Evolutionary conservation across 2,888 invertebrate species (phyloP).

Genomic region (Plemyria rubiginata): DNA sequence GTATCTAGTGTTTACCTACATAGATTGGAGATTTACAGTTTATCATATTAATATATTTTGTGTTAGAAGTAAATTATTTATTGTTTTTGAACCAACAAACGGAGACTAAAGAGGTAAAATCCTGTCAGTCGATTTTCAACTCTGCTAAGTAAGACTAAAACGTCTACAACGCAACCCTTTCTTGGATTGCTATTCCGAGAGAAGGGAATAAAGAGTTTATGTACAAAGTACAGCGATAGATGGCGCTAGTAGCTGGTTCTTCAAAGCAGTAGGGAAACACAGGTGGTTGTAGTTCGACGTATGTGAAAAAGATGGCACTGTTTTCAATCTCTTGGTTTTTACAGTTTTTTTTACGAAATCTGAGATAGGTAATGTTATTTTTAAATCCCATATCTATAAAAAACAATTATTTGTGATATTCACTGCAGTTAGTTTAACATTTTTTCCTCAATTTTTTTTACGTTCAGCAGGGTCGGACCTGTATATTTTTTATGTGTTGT

Average conservation of each 20-base stretch:
- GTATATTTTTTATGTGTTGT: too few relatives aligned
- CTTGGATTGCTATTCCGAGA: background rate
- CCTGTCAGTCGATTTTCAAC: background rate
- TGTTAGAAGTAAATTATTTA: too few relatives aligned
- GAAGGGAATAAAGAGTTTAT: background rate
- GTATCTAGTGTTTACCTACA: too few relatives aligned
- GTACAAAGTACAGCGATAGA: slow-evolving; percentile 14
- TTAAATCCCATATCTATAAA: too few relatives aligned
- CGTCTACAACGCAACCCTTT: background rate
- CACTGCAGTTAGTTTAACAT: too few relatives aligned
- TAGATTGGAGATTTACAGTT: too few relatives aligned
- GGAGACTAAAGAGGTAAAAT: background rate
- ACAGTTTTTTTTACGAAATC: background rate
- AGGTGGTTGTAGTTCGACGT: slow-evolving; percentile 27
- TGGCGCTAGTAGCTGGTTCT: slow-evolving; percentile 23
- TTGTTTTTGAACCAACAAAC: too few relatives aligned
- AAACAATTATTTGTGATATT: too few relatives aligned
- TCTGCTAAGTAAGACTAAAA: background rate
- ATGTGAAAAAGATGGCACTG: slow-evolving; percentile 50
- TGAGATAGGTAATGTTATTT: too few relatives aligned
- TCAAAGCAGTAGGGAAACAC: background rate
- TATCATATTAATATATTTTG: too few relatives aligned
- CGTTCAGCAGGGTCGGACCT: too few relatives aligned
- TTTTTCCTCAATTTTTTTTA: too few relatives aligned
- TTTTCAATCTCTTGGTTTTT: background rate